These are phyloP conservation scores for Thysanoteuthis rhombus DNA, from an alignment of 2,888 invertebrate genomes.

Conservation along the genomic window DNA sequence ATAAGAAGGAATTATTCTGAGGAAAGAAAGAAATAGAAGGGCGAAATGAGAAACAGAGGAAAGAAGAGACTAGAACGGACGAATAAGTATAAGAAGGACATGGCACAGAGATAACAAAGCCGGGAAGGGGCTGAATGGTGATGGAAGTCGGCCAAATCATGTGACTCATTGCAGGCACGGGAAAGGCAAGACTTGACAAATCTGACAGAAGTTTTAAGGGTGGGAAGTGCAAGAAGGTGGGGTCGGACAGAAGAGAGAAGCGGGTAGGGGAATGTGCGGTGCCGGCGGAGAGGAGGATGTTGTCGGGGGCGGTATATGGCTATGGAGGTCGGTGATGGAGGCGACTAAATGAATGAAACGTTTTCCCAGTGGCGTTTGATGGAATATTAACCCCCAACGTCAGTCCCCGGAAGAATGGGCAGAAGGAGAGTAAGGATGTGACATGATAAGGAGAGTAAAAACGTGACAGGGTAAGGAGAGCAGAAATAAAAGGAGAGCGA, in stretches of 20 bases:
- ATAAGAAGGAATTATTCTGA: neutral
- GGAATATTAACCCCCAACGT: constrained; percentile 12
- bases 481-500: neutral
- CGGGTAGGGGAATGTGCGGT: neutral
- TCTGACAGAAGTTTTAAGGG: constrained; percentile 12
- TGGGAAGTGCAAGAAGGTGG: neutral
- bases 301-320: neutral
- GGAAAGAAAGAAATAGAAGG: neutral
- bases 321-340: neutral
- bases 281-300: neutral
- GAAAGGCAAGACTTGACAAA: constrained; percentile 12
- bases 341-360: constrained; percentile 12
- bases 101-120: neutral
- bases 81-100: neutral
- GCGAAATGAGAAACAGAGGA: neutral
- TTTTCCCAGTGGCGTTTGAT: constrained; percentile 12
- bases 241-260: neutral
- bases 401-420: neutral
- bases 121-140: neutral
- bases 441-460: constrained; percentile 1
- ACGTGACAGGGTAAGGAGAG: neutral
- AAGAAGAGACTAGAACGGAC: neutral
- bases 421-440: neutral
- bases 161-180: constrained; percentile 12
- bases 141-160: neutral